Evolutionary conservation across 1,140 invertebrate genomes (phyloP), one percentile per base, ranked within the genome.

Genomic region (Harlomillsia oculata): DNA sequence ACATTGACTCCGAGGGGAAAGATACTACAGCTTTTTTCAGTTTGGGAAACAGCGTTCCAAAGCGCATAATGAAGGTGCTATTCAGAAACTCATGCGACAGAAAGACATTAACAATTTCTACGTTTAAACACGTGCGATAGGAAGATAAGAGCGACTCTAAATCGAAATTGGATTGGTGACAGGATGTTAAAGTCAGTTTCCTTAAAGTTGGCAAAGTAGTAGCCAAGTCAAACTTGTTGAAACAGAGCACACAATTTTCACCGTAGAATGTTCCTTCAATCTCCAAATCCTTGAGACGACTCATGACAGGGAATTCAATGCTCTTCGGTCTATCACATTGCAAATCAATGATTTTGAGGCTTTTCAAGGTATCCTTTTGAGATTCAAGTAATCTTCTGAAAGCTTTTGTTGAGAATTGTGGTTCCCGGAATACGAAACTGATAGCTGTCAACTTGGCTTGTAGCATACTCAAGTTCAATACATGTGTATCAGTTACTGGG

Each of bases 221-320:
- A 34, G 8, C 25, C 18, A 32, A 48, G 16, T 16, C 14, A 21
- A 48, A 48, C n/a, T 29, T 32, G 6, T 3, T 11, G 14, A 48
- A 48, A 6, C 28, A 34, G n/a, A 48, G 3, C 28, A 1, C 14
- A 32, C 28, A 34, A 20, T 13, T 20, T 2, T 48, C 45, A 3
- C 45, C 45, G 23, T 48, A 34, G 23, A 34, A 48, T 5, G 29
- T 16, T 16, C 45, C 45, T 48, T 48, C 45, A 1, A 48, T 13
- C 4, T n/a, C 11, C 2, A 48, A 48, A 13, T 9, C 9, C 21
- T 16, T 30, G 34, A 48, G 16, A 5, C n/a, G 2, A 1, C 25
- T 20, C 29, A 48, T 32, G 13, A 34, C 18, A 20, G 45, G 45
- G 16, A 48, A 18, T 34, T 20, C 21, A 32, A 48, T 48, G 3